Evolutionary conservation across 2,888 invertebrate species (phyloP).

Genomic region (Lithophane socia): DNA sequence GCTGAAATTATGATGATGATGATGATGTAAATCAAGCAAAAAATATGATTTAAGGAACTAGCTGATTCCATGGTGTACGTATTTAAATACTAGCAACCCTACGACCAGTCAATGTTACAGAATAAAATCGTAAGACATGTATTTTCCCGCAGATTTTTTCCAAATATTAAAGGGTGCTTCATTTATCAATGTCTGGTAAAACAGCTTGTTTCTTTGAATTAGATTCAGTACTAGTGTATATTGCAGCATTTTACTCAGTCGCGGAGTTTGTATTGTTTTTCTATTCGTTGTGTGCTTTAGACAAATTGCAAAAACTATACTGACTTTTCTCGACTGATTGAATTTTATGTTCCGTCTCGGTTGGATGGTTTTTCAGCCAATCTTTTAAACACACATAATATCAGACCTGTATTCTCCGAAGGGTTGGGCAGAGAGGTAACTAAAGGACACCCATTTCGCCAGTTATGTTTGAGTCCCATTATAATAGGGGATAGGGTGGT

Average conservation of each 20-base stretch:
- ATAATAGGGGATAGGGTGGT: neutral
- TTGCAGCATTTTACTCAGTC: constrained; percentile 24
- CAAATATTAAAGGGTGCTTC: constrained; percentile 19
- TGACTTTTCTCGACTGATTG: constrained; percentile 28
- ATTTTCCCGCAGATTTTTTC: constrained; percentile 13
- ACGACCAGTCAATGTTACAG: no score
- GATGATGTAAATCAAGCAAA: no score
- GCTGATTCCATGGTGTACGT: no score
- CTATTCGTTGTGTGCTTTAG: constrained; percentile 1
- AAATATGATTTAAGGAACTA: no score
- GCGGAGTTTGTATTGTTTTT: constrained; percentile 32
- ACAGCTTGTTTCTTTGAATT: constrained; percentile 42
- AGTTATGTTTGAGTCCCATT: no score
- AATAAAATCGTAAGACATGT: constrained; percentile 11
- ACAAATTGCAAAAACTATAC: constrained; percentile 37
- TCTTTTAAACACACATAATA: neutral
- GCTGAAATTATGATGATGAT: no score
- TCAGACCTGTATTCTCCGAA: no score
- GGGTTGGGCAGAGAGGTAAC: no score
- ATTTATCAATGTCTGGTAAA: constrained; percentile 58
- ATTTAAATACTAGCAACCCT: no score
- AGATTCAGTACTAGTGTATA: constrained; percentile 27
- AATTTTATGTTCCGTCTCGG: neutral
- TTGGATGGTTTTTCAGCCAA: neutral
- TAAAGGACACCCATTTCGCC: no score